Evolutionary conservation across 35 echinoderm and acorn worm species (phyloP), one percentile per base, ranked within the genome.

Genomic region (Heliocidaris erythrogramma): DNA sequence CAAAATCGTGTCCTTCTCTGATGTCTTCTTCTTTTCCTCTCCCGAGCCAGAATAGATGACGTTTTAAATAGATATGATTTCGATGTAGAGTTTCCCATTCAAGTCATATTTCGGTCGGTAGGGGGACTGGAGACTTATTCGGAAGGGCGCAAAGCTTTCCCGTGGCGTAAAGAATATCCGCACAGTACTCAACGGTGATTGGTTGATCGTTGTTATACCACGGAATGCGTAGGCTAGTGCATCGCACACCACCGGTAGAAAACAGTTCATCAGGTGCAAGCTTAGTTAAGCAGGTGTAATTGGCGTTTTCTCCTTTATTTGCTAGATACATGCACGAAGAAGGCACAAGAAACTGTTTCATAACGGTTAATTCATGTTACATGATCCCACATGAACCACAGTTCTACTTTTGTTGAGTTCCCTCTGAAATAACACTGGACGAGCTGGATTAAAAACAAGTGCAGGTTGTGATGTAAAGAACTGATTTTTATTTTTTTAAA

Each of bases 21-120:
- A 78, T 78, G 27, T 78, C 65, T 21, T 78, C 18, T 78, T n/a
- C 27, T n/a, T 27, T 78, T 78, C 65, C 7, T 78, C 65, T 78
- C 65, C 65, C 27, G 65, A 78, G 65, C 18, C 21, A 78, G 8
- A 78, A 78, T n/a, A 78, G 65, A 78, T 78, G 65, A 24, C 65
- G 21, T n/a, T 78, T 78, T 78, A 78, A 78, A 78, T 78, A 78
- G 65, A 78, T 78, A 78, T 78, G 65, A 78, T 78, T 78, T 78
- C 65, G 65, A 78, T 78, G 65, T 78, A 78, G 18, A 24, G 24
- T 78, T 78, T 78, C 65, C 65, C 21, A 78, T 78, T 78, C 27
- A 24, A 78, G 21, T 78, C 65, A 78, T 78, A 24, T n/a, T 78
- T 78, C 65, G 65, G 5, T 78, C 65, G 65, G 35, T 78, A 6